A percentile compares a stretch with the other conserved stretches of the same genome.
Evolutionary conservation across 2,113 vertebrate species (phyloP).

Genomic region (Psittacus erithacus): DNA sequence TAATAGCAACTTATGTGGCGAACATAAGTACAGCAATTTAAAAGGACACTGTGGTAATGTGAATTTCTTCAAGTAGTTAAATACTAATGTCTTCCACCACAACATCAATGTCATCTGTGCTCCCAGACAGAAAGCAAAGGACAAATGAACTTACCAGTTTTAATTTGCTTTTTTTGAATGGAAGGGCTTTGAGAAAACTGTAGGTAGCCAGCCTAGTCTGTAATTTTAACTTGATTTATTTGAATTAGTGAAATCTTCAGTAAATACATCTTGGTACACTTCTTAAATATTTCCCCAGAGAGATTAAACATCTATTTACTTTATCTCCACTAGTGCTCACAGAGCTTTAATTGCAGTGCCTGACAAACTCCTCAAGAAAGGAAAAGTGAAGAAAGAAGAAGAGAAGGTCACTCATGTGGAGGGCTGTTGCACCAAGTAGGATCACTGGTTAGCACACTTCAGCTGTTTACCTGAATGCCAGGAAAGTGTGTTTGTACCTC

Average conservation of each 20-base stretch:
- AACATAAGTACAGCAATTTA: constrained; percentile 66
- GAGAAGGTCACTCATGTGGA: background rate
- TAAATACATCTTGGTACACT: constrained; percentile 25
- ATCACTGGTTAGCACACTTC: background rate
- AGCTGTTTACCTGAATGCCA: background rate
- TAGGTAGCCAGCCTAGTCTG: constrained; percentile 23
- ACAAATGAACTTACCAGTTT: constrained; percentile 40
- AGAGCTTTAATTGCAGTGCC: constrained; percentile 30
- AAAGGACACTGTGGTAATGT: constrained; percentile 52
- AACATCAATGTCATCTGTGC: background rate
- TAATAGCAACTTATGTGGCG: constrained; percentile 66
- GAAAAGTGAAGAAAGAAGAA: background rate
- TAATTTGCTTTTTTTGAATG: constrained; percentile 55
- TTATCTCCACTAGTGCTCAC: background rate
- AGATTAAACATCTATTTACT: constrained; percentile 50
- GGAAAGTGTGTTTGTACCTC: background rate
- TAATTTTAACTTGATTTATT: constrained; percentile 65
- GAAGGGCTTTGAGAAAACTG: constrained; percentile 39
- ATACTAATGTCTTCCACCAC: constrained; percentile 53
- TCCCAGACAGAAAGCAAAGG: constrained; percentile 35
- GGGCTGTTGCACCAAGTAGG: background rate
- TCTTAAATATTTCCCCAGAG: constrained; percentile 23
- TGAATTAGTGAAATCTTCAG: constrained; percentile 61
- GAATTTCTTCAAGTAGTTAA: constrained; percentile 65
- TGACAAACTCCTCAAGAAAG: background rate